Base-by-base conservation (phyloP, 1,140 invertebrate species). In the Riptortus pedestris region DNA sequence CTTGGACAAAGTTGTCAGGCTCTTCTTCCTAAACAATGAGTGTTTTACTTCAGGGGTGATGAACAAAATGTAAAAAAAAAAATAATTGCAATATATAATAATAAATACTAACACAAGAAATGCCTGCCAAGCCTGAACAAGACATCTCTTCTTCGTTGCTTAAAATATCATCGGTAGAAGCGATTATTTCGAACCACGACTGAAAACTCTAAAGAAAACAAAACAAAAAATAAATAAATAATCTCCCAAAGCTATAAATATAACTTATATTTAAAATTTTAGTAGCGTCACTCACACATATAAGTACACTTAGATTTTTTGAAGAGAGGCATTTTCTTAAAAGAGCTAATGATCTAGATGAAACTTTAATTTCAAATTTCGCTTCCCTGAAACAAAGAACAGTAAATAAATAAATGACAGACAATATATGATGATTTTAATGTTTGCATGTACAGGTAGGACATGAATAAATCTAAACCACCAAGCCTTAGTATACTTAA, bases 111-210 rank as follows among this genome's bases (percentile, higher is more conserved):
- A n/a, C n/a, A n/a, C n/a, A n/a, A n/a, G n/a, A n/a, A n/a, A n/a
- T n/a, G n/a, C n/a, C n/a, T n/a, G n/a, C n/a, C n/a, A n/a, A n/a
- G n/a, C n/a, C n/a, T 28, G 58, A 24, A 14, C 27, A 27, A 20
- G 14, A 20, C 47, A 51, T 45, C 27, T 66, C 65, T 22, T 70
- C 68, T 29, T 68, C 64, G 20, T 61, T 62, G 24, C 64, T 22
- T 16, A 61, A 60, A 26, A 27, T 63, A 43, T 67, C 57, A 62
- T 62, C 57, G n/a, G 48, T 60, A 18, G 45, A 20, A 4, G 59
- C 47, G 33, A 67, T 63, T 27, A 70, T 43, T 48, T 70, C 68
- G 63, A 70, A 69, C 67, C 68, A 69, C 7, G 62, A 66, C 20
- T 68, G 64, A 14, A 70, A 55, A 22, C 67, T 67, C 69, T 70